phyloP scores from a whole-genome alignment of 2,113 vertebrate genomes.

The Microtus pennsylvanicus region DNA sequence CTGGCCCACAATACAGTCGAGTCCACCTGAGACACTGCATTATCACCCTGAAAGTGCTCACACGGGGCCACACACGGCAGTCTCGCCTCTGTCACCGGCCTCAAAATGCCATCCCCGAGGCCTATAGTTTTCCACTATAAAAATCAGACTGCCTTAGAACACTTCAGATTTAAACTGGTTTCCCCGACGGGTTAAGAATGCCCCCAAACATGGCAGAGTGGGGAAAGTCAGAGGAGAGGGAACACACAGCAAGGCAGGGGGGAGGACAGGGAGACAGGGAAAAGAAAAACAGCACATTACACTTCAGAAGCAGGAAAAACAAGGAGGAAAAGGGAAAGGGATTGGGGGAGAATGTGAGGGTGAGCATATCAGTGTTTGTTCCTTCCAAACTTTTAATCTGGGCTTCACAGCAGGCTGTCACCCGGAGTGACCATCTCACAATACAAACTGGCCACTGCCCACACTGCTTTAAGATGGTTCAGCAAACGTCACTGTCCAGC shows the following conservation, averaged over 20 bases:
- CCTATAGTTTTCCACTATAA: background rate
- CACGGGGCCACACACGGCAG: background rate
- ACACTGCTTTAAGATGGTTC: background rate
- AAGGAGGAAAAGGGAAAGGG: background rate
- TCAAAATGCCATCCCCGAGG: background rate
- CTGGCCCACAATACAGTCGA: background rate
- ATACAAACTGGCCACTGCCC: background rate
- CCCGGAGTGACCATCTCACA: background rate
- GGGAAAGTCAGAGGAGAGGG: no score
- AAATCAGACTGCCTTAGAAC: background rate
- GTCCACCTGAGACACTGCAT: background rate
- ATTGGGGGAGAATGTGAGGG: rapidly evolving
- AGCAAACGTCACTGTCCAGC: background rate
- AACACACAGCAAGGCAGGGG: rapidly evolving
- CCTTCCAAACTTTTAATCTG: background rate
- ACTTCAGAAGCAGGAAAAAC: background rate
- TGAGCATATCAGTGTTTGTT: background rate
- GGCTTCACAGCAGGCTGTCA: background rate
- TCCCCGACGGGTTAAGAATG: background rate
- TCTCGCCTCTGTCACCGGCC: background rate
- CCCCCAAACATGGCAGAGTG: background rate
- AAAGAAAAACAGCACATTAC: background rate
- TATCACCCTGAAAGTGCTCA: background rate
- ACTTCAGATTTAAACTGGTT: background rate
- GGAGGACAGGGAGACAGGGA: background rate